Evolutionary conservation across 2,797 vertebrate genomes (phyloP).

Genomic region (Salarias fasciatus): DNA sequence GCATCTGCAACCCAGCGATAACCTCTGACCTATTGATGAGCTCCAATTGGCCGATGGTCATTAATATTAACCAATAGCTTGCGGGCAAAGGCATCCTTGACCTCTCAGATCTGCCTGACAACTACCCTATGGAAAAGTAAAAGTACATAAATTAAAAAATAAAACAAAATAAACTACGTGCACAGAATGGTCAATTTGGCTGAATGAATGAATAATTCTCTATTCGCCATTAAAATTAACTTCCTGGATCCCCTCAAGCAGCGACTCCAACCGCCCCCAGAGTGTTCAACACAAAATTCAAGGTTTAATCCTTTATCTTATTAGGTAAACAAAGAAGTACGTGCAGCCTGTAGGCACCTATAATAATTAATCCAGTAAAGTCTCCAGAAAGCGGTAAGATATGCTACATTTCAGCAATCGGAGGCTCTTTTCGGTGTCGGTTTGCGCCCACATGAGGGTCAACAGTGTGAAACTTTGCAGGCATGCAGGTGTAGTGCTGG

Average conservation of each 20-base stretch:
- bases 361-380: conserved; percentile 41
- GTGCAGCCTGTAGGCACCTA: conserved; percentile 30
- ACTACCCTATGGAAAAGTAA: conserved; percentile 45
- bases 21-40: conserved; percentile 82
- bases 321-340: conserved; percentile 51
- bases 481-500: neutral
- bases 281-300: conserved; percentile 39
- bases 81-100: conserved; percentile 75
- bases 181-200: conserved; percentile 13
- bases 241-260: conserved; percentile 30
- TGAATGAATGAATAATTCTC: conserved; percentile 42
- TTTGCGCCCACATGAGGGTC: neutral
- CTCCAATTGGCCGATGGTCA: conserved; percentile 64
- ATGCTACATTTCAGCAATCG: conserved; percentile 3
- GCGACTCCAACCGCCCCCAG: conserved; percentile 7
- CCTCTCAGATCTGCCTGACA: conserved; percentile 66
- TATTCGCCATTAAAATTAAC: conserved; percentile 25
- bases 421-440: neutral
- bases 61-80: conserved; percentile 82
- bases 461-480: neutral
- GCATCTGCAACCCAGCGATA: conserved; percentile 78
- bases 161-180: neutral
- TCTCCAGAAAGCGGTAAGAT: conserved; percentile 14
- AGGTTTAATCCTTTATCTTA: conserved; percentile 44
- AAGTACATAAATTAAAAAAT: conserved; percentile 39